Evolutionary conservation across 1,140 invertebrate species (phyloP), one percentile per base, ranked within the genome.

Genomic region (Eumeta japonica): DNA sequence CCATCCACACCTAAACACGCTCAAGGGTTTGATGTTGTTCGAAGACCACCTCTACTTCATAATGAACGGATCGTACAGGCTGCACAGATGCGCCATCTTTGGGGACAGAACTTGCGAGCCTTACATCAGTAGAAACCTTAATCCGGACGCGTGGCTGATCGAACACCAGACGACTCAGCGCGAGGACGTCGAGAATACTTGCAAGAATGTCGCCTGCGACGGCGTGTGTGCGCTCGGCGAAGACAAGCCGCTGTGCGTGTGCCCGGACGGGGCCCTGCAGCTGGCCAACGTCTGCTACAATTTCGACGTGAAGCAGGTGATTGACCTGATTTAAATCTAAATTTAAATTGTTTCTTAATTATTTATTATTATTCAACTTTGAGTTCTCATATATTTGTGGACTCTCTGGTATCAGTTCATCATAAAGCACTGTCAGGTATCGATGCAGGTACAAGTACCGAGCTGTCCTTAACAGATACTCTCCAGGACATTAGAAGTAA

Each of bases 1-100:
- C 16, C 58, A 73, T 1, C 55, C 55, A 2, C 71, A 76, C 2
- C 45, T 78, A 1, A 63, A 66, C 29, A 64, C 64, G 24, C 79
- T 71, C 0, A 59, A 59, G 1, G 66, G 67, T 0, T 47, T 85
- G 1, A 73, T 58, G n/a, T 49, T 86, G 9, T 84, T 79, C 52
- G 83, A 85, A 52, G 79, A 85, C 48, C 57, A 77, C 28, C 57
- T 83, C 1, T 86, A 80, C 46, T 82, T 80, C 52, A 50, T 81
- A 0, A 75, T 62, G 10, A 54, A 59, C 12, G 66, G 71, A 11
- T 59, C 76, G 1, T 66, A 53, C 30, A 64, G 75, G 18, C 55
- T 84, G 13, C 58, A 58, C 19, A 80, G 76, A 29, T 85, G 83
- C 48, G 58, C 68, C 5, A 48, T 84, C 1, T 80, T 67, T 35